These are phyloP conservation scores for Cephonodes hylas DNA, from an alignment of 2,888 invertebrate genomes.

Conservation along the genomic window DNA sequence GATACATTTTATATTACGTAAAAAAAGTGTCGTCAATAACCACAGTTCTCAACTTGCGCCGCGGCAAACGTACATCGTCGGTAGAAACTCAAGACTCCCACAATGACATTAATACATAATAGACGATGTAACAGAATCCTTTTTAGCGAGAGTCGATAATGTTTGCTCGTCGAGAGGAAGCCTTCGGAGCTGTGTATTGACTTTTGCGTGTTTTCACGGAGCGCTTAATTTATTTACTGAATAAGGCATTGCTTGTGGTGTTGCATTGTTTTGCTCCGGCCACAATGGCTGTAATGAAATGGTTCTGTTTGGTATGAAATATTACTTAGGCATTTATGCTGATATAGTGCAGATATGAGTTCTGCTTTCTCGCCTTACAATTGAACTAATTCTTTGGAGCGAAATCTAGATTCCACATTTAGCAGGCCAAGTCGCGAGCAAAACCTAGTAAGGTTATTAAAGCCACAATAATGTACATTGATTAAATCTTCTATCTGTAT, in stretches of 20 bases:
- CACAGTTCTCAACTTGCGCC: conserved; percentile 2
- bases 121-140: conserved; percentile 10
- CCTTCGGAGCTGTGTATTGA: not conserved
- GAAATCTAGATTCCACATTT: too few species aligned
- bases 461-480: too few species aligned
- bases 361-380: too few species aligned
- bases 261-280: not conserved
- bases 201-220: not conserved
- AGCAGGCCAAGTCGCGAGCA: too few species aligned
- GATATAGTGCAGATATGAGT: too few species aligned
- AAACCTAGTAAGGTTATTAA: too few species aligned
- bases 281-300: not conserved
- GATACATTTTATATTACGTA: too few species aligned
- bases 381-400: too few species aligned
- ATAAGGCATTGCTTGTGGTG: not conserved
- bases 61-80: conserved; percentile 3
- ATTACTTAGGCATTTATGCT: too few species aligned
- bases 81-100: conserved; percentile 12
- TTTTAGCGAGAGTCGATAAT: conserved; percentile 8
- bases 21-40: not conserved
- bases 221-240: not conserved
- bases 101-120: conserved; percentile 15
- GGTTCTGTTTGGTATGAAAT: not conserved
- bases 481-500: too few species aligned
- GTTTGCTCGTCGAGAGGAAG: not conserved